A percentile compares a stretch with the other conserved stretches of the same genome.
phyloP scores from a whole-genome alignment of 2,113 vertebrate genomes.

The Carassius auratus region DNA sequence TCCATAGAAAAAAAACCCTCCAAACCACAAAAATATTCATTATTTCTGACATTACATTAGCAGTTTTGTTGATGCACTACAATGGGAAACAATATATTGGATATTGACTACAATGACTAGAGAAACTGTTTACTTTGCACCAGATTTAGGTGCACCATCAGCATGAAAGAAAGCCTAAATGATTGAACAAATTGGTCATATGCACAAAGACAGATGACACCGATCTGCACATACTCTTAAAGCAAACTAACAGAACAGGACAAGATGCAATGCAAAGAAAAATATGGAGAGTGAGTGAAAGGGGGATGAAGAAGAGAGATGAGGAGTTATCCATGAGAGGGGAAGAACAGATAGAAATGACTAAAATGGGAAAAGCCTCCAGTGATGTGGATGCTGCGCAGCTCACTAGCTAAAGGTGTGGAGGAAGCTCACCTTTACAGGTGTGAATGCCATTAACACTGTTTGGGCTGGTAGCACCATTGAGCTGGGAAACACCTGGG shows the following conservation, averaged over 20 bases:
- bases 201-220: constrained; percentile 16
- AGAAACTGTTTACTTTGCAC: background rate
- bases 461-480: constrained; percentile 78
- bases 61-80: background rate
- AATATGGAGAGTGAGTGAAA: background rate
- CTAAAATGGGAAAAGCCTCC: background rate
- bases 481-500: constrained; percentile 76
- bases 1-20: background rate
- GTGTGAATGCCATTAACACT: constrained; percentile 98
- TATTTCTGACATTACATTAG: background rate
- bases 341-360: constrained; percentile 16
- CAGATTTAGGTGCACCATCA: background rate
- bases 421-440: constrained; percentile 93
- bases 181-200: background rate
- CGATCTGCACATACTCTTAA: background rate
- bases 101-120: background rate
- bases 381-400: background rate
- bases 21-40: background rate
- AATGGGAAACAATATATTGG: background rate
- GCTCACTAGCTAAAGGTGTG: constrained; percentile 13
- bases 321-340: background rate
- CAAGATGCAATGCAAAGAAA: constrained; percentile 5
- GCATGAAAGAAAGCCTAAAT: background rate
- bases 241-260: constrained; percentile 31
- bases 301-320: background rate